Evolutionary conservation across 2,113 vertebrate species (phyloP), one percentile per base, ranked within the genome.

Genomic region (Phalacrocorax aristotelis): DNA sequence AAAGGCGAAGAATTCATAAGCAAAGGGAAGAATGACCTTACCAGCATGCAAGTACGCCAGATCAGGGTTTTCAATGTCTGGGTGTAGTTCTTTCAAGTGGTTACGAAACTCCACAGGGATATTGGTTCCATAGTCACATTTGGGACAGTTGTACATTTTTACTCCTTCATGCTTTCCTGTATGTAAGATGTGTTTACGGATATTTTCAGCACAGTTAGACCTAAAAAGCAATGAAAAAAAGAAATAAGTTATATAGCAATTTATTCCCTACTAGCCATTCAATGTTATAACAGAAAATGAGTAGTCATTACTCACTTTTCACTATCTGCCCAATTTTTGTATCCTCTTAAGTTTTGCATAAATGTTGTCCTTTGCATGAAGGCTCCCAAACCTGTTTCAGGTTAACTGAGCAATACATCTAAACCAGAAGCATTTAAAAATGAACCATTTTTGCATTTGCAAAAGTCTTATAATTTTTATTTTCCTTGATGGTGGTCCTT

Each of bases 171-270:
- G 99, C 68, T 99, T 99, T 83, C 99, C 99, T 0, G 99, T 99
- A 87, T 99, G 99, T 21, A 99, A 98, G 83, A 99, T 99, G 97
- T 99, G 99, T 91, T 99, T 99, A 65, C 99, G 99, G 97, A 99
- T 99, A 95, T 99, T 99, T 98, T 99, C 99, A 13, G 99, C 99
- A 96, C 99, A 99, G 97, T 99, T 99, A n/a, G 99, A 99, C 96
- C 99, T 99, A 91, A 87, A 89, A 26, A 76, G 29, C 1, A 13
- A 91, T 64, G n/a, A 57, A 65, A 89, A 64, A 86, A 34, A 62
- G 30, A 72, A 13, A 8, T 14, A 52, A 44, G 1, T 29, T 21
- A 60, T 7, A 74, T 27, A 86, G 44, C 40, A 68, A 75, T 68
- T 89, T 85, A 70, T 62, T 83, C 48, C 19, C 49, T 61, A 66